Conservation (phyloP, 2,888 invertebrate genomes). For the Prenolepis imparis region DNA sequence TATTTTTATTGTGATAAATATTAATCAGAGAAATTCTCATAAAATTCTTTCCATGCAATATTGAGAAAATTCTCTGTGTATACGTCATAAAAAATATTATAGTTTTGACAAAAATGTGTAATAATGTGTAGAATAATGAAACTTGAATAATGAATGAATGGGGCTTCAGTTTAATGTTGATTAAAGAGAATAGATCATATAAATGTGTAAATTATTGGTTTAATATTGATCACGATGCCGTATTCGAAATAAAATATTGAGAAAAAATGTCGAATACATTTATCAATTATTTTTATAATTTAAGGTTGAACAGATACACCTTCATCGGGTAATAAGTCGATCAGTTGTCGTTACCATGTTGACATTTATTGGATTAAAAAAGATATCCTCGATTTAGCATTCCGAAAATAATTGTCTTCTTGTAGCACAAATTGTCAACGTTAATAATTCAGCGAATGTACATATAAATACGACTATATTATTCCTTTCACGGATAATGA, state of each 20-base stretch:
- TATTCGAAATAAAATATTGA: neutral
- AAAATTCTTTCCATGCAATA: too few relatives aligned
- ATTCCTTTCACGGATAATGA: neutral
- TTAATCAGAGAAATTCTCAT: too few relatives aligned
- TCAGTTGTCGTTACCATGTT: conserved; percentile 6
- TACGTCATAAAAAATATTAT: too few relatives aligned
- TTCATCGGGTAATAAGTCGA: conserved; percentile 23
- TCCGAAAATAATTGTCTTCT: conserved; percentile 20
- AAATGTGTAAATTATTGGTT: neutral
- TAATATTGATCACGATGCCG: neutral
- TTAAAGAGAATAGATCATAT: neutral
- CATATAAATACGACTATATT: neutral
- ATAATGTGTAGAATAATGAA: neutral
- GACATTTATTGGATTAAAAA: neutral
- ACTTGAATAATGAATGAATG: neutral
- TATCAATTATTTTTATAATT: conserved; percentile 1
- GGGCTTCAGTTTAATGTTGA: neutral
- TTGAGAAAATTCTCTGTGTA: too few relatives aligned
- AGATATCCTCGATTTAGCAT: neutral
- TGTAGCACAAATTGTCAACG: neutral
- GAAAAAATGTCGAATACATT: neutral
- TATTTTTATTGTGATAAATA: too few relatives aligned
- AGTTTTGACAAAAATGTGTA: conserved; percentile 18
- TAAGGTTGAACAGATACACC: conserved; percentile 17
- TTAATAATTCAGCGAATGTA: neutral